phyloP scores from a whole-genome alignment of 2,797 vertebrate genomes.

The Propithecus deckenii region DNA sequence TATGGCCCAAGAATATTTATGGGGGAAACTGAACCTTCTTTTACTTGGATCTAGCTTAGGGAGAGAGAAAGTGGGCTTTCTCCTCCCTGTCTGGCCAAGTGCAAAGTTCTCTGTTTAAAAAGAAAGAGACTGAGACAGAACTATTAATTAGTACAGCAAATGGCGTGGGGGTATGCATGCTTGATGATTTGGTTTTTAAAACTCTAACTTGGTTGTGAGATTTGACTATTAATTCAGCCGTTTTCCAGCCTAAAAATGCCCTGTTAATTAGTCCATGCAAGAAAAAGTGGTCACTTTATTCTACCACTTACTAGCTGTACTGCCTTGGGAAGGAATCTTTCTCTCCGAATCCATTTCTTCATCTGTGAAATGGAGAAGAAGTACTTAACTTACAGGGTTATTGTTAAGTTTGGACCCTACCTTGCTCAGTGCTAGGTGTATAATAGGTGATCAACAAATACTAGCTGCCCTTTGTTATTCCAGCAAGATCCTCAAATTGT shows the following conservation, averaged over 20 bases:
- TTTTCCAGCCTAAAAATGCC: background rate
- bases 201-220: background rate
- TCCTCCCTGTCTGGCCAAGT: background rate
- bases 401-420: background rate
- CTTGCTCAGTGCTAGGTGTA: background rate
- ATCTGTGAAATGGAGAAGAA: background rate
- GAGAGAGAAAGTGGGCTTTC: background rate
- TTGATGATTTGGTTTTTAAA: background rate
- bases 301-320: background rate
- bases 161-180: too few species aligned
- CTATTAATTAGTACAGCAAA: background rate
- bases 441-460: background rate
- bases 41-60: background rate
- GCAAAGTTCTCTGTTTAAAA: background rate
- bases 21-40: background rate
- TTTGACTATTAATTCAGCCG: background rate
- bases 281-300: conserved; percentile 20
- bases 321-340: background rate
- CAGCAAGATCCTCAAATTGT: background rate
- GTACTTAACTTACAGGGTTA: background rate
- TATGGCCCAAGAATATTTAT: background rate
- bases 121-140: background rate
- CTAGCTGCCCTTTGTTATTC: background rate
- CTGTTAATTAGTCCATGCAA: background rate
- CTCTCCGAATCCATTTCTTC: background rate